Evolutionary conservation across 2,888 invertebrate genomes (phyloP).

Genomic region (Phorcus lineatus): DNA sequence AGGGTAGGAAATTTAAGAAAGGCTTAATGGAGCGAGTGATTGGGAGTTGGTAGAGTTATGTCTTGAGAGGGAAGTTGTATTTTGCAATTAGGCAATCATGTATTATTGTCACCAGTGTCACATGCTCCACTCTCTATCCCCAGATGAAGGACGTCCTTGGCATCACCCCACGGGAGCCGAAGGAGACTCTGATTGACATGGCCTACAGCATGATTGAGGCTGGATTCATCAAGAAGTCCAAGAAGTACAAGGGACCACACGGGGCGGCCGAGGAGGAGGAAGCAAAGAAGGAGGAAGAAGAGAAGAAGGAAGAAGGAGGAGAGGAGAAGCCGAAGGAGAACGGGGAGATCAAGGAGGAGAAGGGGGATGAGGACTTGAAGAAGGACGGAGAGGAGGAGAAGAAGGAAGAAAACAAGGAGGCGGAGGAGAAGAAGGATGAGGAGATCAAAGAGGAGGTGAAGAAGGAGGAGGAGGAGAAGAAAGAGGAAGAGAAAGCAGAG

Average conservation of each 20-base stretch:
- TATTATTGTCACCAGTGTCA: too few relatives aligned
- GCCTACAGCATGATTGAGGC: conserved; percentile 77
- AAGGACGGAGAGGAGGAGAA: conserved; percentile 2
- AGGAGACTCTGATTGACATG: conserved; percentile 77
- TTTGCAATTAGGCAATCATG: too few relatives aligned
- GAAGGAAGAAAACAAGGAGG: conserved; percentile 18
- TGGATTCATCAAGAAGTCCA: conserved; percentile 75
- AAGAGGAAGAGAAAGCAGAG: background rate
- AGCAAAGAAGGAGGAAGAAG: conserved; percentile 32
- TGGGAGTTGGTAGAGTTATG: too few relatives aligned
- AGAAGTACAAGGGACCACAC: conserved; percentile 58
- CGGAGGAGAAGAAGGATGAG: conserved; percentile 10
- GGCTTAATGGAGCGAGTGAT: too few relatives aligned
- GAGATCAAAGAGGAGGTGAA: background rate
- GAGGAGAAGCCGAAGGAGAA: background rate
- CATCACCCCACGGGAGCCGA: conserved; percentile 75
- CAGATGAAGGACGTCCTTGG: conserved; percentile 77
- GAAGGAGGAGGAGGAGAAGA: background rate
- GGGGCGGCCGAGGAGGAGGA: conserved; percentile 26
- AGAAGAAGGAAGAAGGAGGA: conserved; percentile 28
- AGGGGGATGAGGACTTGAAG: conserved; percentile 17
- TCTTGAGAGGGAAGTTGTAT: too few relatives aligned
- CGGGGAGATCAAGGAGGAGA: conserved; percentile 25
- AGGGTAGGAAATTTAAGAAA: too few relatives aligned
- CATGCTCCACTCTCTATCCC: conserved; percentile 32